These are phyloP conservation scores for Holothuria glaberrima DNA, from an alignment of 35 echinoderm and acorn worm species.

Conservation along the genomic window DNA sequence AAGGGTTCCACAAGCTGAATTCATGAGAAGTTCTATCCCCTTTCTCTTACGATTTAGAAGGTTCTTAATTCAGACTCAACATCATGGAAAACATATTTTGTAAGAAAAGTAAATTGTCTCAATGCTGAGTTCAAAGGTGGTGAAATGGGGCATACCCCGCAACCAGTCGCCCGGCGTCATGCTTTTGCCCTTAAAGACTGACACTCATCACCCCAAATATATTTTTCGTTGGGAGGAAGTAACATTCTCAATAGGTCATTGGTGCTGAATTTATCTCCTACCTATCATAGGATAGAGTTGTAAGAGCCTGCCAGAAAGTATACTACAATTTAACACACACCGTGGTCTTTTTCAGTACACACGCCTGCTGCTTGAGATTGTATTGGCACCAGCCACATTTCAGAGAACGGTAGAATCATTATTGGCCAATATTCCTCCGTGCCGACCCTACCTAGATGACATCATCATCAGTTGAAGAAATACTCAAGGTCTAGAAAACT, in stretches of 20 bases:
- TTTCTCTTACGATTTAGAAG: too few species aligned
- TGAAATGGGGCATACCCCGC: too few species aligned
- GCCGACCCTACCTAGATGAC: slow-evolving; percentile 48
- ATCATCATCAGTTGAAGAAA: neutral
- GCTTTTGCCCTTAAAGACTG: too few species aligned
- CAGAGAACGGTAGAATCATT: slow-evolving; percentile 53
- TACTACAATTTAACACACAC: slow-evolving; percentile 58
- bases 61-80: too few species aligned
- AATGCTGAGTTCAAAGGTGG: too few species aligned
- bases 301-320: slow-evolving; percentile 39
- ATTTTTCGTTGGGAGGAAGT: too few species aligned
- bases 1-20: too few species aligned
- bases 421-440: slow-evolving; percentile 34
- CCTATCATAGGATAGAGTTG: slow-evolving; percentile 62
- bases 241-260: slow-evolving; percentile 35
- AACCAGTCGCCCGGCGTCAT: too few species aligned
- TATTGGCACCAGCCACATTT: slow-evolving; percentile 16
- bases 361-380: slow-evolving; percentile 48
- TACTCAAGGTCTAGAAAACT: slow-evolving; percentile 56
- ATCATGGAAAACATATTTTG: too few species aligned
- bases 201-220: too few species aligned
- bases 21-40: too few species aligned
- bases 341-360: slow-evolving; percentile 53
- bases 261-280: slow-evolving; percentile 39
- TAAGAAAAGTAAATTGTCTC: too few species aligned